Conservation (phyloP, 2,113 vertebrate species). For the Platichthys flesus region DNA sequence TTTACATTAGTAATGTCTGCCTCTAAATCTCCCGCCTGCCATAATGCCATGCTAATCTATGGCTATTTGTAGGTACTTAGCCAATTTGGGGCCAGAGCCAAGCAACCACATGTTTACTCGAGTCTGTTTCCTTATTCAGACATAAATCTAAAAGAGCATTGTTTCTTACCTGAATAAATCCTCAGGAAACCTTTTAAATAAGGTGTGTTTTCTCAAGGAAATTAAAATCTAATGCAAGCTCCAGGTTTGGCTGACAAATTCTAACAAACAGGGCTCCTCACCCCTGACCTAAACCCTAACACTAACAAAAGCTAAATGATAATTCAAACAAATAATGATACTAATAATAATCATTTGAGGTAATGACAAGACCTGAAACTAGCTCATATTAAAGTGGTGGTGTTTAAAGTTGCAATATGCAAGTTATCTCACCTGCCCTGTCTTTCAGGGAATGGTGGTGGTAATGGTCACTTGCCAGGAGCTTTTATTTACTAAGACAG, state of each 20-base stretch:
- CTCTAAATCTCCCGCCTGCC: conserved; percentile 40
- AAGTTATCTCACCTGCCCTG: too few species aligned
- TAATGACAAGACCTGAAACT: conserved; percentile 5
- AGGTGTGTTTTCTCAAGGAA: neutral
- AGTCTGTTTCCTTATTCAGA: conserved; percentile 9
- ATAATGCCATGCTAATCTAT: conserved; percentile 27
- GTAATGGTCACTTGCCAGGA: too few species aligned
- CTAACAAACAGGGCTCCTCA: neutral
- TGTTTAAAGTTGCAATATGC: too few species aligned
- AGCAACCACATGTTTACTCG: conserved; percentile 5
- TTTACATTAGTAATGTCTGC: conserved; percentile 33
- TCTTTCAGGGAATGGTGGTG: too few species aligned
- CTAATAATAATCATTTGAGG: neutral
- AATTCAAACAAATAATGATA: neutral
- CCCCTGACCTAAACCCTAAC: too few species aligned
- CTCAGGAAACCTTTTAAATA: conserved; percentile 8
- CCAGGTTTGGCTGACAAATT: neutral
- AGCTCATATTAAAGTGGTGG: conserved; percentile 12
- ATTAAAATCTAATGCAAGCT: neutral
- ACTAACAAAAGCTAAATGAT: neutral
- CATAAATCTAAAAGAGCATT: neutral
- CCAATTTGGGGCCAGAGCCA: neutral
- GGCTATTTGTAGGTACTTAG: conserved; percentile 30
- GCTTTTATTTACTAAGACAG: too few species aligned
- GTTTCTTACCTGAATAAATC: conserved; percentile 2